These are phyloP conservation scores for Capromys pilorides DNA, from an alignment of 2,797 vertebrate genomes.

Conservation along the genomic window DNA sequence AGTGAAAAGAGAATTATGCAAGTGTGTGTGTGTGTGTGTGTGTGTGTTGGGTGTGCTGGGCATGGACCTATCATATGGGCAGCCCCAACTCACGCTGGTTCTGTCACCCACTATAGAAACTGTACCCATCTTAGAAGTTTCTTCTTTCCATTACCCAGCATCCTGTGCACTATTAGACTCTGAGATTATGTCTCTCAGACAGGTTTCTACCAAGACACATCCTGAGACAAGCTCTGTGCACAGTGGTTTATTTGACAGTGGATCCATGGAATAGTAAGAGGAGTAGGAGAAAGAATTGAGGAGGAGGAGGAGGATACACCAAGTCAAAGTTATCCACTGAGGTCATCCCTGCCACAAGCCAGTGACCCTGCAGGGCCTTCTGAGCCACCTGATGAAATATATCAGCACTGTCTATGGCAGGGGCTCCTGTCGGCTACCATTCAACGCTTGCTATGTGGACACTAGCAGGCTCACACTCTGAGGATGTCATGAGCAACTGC, in stretches of 20 bases:
- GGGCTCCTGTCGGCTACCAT: background rate
- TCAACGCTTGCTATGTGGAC: accelerated
- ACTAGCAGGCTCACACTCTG: background rate
- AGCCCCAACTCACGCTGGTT: background rate
- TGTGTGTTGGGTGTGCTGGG: no score
- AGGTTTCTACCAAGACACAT: background rate
- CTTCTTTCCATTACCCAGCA: background rate
- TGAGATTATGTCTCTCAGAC: background rate
- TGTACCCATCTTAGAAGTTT: background rate
- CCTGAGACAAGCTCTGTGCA: background rate
- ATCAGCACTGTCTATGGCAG: no score
- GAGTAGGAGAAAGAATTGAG: background rate
- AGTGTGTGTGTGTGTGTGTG: background rate
- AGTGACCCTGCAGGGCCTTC: background rate
- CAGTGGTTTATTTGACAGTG: background rate
- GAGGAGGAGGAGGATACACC: background rate
- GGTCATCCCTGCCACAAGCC: no score
- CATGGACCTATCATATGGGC: background rate
- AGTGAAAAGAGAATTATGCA: no score
- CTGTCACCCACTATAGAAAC: background rate
- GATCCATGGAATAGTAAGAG: background rate
- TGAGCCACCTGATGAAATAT: background rate
- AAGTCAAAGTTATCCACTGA: background rate
- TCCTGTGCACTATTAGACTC: background rate
- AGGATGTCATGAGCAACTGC: background rate